Conservation (phyloP, 2,113 vertebrate species). For the Chloropsis cyanopogon region DNA sequence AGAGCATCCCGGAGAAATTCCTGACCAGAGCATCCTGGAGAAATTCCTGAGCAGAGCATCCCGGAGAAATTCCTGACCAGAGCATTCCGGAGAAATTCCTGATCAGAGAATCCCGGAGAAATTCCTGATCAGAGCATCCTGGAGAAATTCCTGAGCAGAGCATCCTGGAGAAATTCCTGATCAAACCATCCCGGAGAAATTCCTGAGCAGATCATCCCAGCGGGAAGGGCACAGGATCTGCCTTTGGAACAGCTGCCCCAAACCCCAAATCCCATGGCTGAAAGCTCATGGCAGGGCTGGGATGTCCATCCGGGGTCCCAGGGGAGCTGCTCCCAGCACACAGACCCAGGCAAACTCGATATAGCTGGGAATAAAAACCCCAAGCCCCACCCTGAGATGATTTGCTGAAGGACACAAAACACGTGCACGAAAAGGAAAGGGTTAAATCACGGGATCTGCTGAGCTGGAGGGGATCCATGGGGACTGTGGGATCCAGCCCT, state of each 20-base stretch:
- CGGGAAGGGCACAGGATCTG: neutral
- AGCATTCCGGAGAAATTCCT: neutral
- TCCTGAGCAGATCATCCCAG: neutral
- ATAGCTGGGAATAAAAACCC: rapidly evolving
- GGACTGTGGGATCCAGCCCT: neutral
- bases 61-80: no score
- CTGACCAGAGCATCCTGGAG: neutral
- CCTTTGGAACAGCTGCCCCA: neutral
- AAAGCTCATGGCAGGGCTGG: rapidly evolving
- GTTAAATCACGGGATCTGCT: rapidly evolving
- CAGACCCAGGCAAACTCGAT: rapidly evolving
- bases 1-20: neutral
- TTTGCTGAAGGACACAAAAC: neutral
- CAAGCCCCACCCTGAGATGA: rapidly evolving
- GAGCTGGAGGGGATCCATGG: neutral
- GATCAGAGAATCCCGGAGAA: neutral
- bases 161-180: neutral
- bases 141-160: neutral
- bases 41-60: no score
- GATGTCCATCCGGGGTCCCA: neutral
- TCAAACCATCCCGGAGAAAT: neutral
- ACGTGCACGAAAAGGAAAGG: rapidly evolving
- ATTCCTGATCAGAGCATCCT: no score
- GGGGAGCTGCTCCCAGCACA: rapidly evolving
- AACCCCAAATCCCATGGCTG: rapidly evolving